A percentile compares a stretch with the other conserved stretches of the same genome.
Evolutionary conservation across 2,888 invertebrate genomes (phyloP).

Genomic region (Hypolimnas misippus): DNA sequence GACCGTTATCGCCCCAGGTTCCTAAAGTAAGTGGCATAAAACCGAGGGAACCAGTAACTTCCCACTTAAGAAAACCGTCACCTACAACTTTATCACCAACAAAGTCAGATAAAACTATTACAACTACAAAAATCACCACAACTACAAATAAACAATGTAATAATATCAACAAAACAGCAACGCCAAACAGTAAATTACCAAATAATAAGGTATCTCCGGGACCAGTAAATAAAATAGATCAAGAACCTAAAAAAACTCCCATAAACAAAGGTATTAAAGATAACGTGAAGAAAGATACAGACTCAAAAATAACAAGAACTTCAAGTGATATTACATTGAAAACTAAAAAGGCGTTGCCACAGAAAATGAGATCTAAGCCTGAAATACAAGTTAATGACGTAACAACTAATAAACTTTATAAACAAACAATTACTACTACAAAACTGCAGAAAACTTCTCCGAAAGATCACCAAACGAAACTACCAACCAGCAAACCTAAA

Average conservation of each 20-base stretch:
- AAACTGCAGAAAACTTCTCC: slow-evolving; percentile 55
- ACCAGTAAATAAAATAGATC: slow-evolving; percentile 52
- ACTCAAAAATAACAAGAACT: slow-evolving; percentile 80
- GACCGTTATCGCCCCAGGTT: slow-evolving; percentile 70
- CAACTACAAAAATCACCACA: slow-evolving; percentile 58
- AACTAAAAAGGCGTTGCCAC: slow-evolving; percentile 70
- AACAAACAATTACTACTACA: slow-evolving; percentile 49
- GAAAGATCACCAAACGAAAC: slow-evolving; percentile 63
- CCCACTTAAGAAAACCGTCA: slow-evolving; percentile 60
- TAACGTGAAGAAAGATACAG: slow-evolving; percentile 67
- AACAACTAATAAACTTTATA: slow-evolving; percentile 57
- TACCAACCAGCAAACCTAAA: slow-evolving; percentile 71
- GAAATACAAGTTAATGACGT: slow-evolving; percentile 76
- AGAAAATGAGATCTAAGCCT: slow-evolving; percentile 76
- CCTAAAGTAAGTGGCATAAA: slow-evolving; percentile 61
- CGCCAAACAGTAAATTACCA: slow-evolving; percentile 50
- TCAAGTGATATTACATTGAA: slow-evolving; percentile 84
- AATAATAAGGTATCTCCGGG: slow-evolving; percentile 52
- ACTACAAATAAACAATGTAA: slow-evolving; percentile 59
- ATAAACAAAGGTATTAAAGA: slow-evolving; percentile 67
- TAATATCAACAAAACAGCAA: slow-evolving; percentile 52
- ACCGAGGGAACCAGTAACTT: slow-evolving; percentile 60
- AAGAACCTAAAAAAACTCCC: slow-evolving; percentile 62
- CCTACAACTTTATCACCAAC: slow-evolving; percentile 53
- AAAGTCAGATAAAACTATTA: slow-evolving; percentile 59